These are phyloP conservation scores for Origma solitaria DNA, from an alignment of 2,113 vertebrate species.

Conservation along the genomic window DNA sequence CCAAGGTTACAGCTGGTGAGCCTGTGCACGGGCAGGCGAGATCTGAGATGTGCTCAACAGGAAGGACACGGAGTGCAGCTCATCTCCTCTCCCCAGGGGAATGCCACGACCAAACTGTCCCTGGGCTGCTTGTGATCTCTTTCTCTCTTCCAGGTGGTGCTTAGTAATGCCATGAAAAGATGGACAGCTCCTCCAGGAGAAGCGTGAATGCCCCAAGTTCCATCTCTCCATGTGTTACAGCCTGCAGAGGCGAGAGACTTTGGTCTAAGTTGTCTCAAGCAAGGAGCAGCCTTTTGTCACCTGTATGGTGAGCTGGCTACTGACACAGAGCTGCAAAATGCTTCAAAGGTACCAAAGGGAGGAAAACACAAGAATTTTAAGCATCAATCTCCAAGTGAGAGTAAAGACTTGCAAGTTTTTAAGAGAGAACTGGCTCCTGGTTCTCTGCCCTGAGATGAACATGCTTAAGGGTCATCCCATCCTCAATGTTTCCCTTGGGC, in stretches of 20 bases:
- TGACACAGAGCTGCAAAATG: neutral
- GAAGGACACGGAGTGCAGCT: neutral
- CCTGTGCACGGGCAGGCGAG: accelerated
- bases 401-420: neutral
- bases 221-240: accelerated
- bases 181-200: neutral
- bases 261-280: neutral
- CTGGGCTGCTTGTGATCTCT: neutral
- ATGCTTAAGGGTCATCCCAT: neutral
- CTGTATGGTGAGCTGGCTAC: neutral
- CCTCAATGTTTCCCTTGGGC: neutral
- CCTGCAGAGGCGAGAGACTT: neutral
- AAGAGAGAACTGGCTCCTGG: neutral
- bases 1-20: accelerated
- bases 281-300: neutral
- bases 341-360: neutral
- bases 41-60: neutral
- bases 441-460: neutral
- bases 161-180: neutral
- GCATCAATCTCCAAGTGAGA: neutral
- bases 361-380: neutral
- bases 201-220: neutral
- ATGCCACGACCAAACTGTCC: neutral
- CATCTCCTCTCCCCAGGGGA: neutral
- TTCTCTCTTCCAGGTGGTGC: neutral